Percentiles rank a stretch among this genome's conserved stretches.
phyloP scores from a whole-genome alignment of 2,797 vertebrate genomes.

The Pangasius djambal region DNA sequence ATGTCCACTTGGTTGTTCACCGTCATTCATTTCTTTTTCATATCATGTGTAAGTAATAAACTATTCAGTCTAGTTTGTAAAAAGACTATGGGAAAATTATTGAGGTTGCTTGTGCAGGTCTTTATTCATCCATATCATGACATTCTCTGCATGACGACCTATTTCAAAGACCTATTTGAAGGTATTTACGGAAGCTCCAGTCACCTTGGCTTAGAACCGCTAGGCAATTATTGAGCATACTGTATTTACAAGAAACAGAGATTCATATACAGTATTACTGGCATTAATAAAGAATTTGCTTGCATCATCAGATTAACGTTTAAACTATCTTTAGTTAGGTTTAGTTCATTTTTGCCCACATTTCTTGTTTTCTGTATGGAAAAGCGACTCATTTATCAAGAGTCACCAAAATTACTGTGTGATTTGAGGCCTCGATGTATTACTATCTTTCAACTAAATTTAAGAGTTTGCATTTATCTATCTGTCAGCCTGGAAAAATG shows the following conservation, averaged over 20 bases:
- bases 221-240: background rate
- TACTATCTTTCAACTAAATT: background rate
- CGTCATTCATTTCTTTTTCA: conserved; percentile 34
- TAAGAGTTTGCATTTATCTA: no score
- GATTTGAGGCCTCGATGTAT: background rate
- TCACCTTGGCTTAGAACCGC: background rate
- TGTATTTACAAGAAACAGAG: background rate
- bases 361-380: background rate
- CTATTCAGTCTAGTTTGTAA: background rate
- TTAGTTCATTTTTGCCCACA: background rate
- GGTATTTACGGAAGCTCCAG: background rate
- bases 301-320: background rate
- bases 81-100: background rate
- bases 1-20: conserved; percentile 61
- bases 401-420: background rate
- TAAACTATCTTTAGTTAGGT: background rate
- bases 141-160: background rate
- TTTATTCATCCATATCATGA: background rate
- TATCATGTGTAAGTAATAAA: background rate
- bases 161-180: background rate
- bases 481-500: no score
- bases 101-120: background rate
- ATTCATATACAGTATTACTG: background rate
- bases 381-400: background rate
- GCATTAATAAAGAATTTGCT: background rate